These are phyloP conservation scores for Bombus polaris DNA, from an alignment of 1,140 invertebrate species.

Conservation along the genomic window DNA sequence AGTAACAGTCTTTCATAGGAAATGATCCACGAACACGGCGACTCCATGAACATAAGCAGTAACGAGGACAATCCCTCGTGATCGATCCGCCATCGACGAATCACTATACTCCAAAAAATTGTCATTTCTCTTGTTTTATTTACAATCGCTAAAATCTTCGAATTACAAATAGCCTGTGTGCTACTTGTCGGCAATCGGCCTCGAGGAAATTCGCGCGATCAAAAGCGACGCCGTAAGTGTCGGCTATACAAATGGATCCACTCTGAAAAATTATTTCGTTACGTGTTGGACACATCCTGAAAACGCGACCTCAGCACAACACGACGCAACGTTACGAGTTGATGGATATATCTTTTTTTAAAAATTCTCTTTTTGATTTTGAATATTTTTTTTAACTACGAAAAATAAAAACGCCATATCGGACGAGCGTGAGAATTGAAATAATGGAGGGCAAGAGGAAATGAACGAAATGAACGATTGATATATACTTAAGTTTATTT, in stretches of 20 bases:
- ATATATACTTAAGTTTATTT: constrained; percentile 82
- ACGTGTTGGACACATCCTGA: neutral
- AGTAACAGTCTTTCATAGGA: constrained; percentile 11
- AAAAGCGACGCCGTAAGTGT: neutral
- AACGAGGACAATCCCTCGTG: neutral
- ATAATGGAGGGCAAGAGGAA: constrained; percentile 33
- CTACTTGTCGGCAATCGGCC: neutral
- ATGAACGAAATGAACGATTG: constrained; percentile 63
- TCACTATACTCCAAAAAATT: neutral
- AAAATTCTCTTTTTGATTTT: neutral
- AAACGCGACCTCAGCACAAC: constrained; percentile 34
- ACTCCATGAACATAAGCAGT: neutral
- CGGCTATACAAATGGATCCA: neutral
- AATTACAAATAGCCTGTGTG: neutral
- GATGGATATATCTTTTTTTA: neutral
- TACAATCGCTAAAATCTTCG: constrained; percentile 17
- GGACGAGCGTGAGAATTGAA: neutral
- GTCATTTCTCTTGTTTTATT: neutral
- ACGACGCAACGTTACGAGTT: constrained; percentile 9
- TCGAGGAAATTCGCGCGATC: neutral
- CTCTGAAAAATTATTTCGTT: neutral
- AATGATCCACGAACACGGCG: neutral
- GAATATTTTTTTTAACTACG: neutral
- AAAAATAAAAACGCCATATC: neutral
- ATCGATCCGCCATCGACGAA: neutral